These are phyloP conservation scores for Pycnonotus jocosus DNA, from an alignment of 2,113 vertebrate genomes.

Conservation along the genomic window DNA sequence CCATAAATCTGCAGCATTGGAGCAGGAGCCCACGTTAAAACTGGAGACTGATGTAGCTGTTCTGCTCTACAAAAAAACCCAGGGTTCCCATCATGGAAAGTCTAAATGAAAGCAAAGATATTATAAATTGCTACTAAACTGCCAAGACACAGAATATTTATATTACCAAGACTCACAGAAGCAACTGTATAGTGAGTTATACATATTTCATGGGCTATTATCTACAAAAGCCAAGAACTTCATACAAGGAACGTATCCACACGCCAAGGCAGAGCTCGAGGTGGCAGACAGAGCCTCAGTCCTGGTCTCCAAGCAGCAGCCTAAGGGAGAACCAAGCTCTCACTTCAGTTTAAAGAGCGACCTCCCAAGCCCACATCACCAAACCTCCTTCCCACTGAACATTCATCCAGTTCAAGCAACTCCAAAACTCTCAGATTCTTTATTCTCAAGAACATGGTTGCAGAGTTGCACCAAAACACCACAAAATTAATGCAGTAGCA, in stretches of 20 bases:
- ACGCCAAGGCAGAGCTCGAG: neutral
- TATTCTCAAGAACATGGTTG: neutral
- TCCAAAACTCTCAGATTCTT: neutral
- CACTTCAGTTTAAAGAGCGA: neutral
- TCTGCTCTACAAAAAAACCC: neutral
- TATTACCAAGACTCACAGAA: neutral
- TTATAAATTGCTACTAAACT: neutral
- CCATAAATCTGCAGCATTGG: neutral
- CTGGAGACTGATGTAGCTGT: neutral
- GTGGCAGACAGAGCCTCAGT: neutral
- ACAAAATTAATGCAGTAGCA: neutral
- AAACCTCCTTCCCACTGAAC: neutral
- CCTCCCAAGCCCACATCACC: neutral
- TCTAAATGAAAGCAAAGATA: neutral
- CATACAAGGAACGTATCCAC: neutral
- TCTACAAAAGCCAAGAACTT: neutral
- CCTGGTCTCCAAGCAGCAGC: neutral
- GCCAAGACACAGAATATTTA: neutral
- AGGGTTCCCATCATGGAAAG: neutral
- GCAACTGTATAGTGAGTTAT: neutral
- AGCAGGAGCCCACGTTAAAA: neutral
- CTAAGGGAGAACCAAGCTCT: neutral
- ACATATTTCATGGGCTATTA: neutral
- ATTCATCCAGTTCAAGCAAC: neutral
- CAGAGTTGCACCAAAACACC: neutral